Percentiles rank a stretch among this genome's conserved stretches.
Conservation (phyloP, 2,113 vertebrate genomes). For the Trogon melanurus region DNA sequence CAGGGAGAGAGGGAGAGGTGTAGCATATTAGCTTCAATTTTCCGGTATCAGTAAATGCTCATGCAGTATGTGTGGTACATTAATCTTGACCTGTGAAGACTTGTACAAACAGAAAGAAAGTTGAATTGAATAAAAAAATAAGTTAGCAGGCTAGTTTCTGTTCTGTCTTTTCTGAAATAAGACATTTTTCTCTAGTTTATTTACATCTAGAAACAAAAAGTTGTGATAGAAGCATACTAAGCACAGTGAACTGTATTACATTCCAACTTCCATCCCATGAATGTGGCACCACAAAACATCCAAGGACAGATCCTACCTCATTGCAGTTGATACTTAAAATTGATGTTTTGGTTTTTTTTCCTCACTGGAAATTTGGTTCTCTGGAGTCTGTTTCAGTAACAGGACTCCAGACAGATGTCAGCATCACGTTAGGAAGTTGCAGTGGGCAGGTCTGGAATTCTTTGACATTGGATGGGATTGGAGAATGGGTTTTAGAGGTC, state of each 20-base stretch:
- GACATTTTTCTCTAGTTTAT: background rate
- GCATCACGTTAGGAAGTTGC: background rate
- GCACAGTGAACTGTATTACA: too few species aligned
- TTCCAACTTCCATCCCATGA: background rate
- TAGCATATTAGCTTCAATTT: background rate
- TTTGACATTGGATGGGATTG: background rate
- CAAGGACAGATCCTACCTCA: background rate
- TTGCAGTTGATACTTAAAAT: background rate
- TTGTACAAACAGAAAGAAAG: background rate
- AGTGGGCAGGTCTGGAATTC: background rate
- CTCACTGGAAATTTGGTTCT: background rate
- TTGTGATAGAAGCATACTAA: background rate
- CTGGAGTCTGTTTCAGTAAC: background rate
- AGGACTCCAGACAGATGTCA: background rate
- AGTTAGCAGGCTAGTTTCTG: background rate
- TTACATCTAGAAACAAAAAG: background rate
- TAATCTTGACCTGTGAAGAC: slow-evolving; percentile 6
- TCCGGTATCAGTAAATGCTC: background rate
- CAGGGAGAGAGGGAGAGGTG: background rate
- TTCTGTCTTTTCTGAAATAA: background rate
- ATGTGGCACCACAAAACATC: background rate
- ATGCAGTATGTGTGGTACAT: background rate
- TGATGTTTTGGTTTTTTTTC: background rate
- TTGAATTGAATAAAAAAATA: slow-evolving; percentile 44
- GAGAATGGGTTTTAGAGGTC: background rate